phyloP scores from a whole-genome alignment of 2,888 invertebrate genomes.

The Eubasilissa splendida region DNA sequence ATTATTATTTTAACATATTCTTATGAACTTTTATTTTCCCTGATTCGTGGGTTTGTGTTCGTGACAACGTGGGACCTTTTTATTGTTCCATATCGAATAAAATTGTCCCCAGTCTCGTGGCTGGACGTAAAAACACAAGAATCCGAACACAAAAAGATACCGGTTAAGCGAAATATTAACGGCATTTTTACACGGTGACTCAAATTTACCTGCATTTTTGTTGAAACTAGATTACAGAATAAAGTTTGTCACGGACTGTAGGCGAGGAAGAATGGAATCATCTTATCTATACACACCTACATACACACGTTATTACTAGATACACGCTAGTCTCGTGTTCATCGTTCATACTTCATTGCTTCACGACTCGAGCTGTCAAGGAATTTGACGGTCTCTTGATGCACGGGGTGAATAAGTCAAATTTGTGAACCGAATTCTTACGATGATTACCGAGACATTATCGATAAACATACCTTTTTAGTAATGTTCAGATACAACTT shows the following conservation, averaged over 20 bases:
- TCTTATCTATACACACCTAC: conserved; percentile 26
- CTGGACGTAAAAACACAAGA: no score
- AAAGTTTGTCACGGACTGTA: conserved; percentile 37
- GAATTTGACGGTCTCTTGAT: not conserved
- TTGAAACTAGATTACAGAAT: not conserved
- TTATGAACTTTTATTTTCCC: no score
- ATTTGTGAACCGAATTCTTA: not conserved
- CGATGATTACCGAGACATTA: no score
- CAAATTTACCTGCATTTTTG: not conserved
- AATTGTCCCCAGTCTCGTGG: not conserved
- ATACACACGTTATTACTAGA: not conserved
- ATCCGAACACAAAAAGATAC: no score
- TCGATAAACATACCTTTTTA: no score
- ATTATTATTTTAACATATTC: no score
- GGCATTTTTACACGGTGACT: not conserved
- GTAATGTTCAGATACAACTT: no score
- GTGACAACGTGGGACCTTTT: conserved; percentile 47
- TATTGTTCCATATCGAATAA: conserved; percentile 24
- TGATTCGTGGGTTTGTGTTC: conserved; percentile 39
- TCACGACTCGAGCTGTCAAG: not conserved
- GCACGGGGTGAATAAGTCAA: conserved; percentile 1
- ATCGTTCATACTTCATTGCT: conserved; percentile 23
- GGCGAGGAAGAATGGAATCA: conserved; percentile 53
- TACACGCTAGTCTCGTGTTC: conserved; percentile 1
- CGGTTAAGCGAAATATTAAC: no score